Evolutionary conservation across 2,113 vertebrate species (phyloP).

Genomic region (Leucosticte australis): DNA sequence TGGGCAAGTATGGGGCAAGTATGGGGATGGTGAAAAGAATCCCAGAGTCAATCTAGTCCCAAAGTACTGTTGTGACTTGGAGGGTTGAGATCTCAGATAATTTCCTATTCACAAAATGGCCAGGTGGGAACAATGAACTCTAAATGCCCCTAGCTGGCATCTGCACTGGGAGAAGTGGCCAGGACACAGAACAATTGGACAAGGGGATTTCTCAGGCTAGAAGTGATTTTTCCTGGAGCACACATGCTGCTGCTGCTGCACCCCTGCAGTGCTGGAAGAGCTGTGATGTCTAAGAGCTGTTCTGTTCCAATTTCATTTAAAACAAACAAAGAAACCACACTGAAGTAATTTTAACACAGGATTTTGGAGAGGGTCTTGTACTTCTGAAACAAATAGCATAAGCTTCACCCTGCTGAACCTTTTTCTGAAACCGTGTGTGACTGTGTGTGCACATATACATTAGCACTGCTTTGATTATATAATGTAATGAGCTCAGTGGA

Average conservation of each 20-base stretch:
- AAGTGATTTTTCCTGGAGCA: neutral
- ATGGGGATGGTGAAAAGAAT: neutral
- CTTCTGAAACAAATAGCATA: neutral
- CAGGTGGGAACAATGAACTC: neutral
- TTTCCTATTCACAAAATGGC: neutral
- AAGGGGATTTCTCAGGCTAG: neutral
- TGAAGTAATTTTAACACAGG: neutral
- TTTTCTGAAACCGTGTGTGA: neutral
- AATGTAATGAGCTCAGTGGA: conserved; percentile 40
- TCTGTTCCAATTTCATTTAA: neutral
- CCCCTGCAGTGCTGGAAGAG: neutral
- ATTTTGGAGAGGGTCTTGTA: neutral
- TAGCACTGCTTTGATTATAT: conserved; percentile 41
- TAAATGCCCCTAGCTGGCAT: neutral
- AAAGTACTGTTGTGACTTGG: neutral
- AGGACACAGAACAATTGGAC: neutral
- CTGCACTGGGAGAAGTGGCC: neutral
- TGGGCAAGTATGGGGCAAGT: neutral
- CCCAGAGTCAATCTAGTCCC: neutral
- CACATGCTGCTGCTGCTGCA: neutral
- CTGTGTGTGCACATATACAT: neutral
- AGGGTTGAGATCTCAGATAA: neutral
- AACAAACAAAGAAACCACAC: neutral
- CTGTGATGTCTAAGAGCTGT: neutral
- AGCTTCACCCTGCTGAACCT: neutral